phyloP scores from a whole-genome alignment of 1,140 invertebrate species.

The Polypedilum pembai region DNA sequence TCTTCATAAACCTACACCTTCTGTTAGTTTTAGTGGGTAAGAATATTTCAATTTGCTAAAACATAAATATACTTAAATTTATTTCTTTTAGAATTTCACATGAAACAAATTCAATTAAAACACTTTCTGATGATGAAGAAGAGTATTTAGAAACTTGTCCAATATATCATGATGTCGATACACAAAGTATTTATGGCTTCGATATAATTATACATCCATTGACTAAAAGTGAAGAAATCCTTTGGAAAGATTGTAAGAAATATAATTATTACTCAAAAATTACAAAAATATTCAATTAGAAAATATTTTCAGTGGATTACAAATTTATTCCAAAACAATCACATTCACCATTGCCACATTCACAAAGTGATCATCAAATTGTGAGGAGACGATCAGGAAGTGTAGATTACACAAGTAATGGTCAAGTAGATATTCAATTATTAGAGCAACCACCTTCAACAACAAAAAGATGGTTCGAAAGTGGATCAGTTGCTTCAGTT shows the following conservation, averaged over 20 bases:
- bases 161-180: slow-evolving; percentile 37
- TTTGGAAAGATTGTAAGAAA: slow-evolving; percentile 6
- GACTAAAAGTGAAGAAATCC: background rate
- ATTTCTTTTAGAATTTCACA: background rate
- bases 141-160: slow-evolving; percentile 12
- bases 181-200: slow-evolving; percentile 36
- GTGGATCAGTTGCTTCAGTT: slow-evolving; percentile 4
- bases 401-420: background rate
- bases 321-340: background rate
- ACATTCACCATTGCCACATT: background rate
- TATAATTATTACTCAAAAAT: slow-evolving; percentile 31
- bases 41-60: background rate
- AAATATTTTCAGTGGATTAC: background rate
- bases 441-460: background rate
- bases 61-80: background rate
- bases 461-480: slow-evolving; percentile 29
- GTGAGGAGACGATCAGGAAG: background rate
- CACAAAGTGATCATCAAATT: background rate
- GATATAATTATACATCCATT: slow-evolving; percentile 29
- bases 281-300: background rate
- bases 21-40: background rate
- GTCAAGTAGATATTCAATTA: background rate
- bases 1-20: background rate
- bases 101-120: background rate
- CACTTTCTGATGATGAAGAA: background rate